phyloP scores from a whole-genome alignment of 2,113 vertebrate genomes.

The Megalops atlanticus region DNA sequence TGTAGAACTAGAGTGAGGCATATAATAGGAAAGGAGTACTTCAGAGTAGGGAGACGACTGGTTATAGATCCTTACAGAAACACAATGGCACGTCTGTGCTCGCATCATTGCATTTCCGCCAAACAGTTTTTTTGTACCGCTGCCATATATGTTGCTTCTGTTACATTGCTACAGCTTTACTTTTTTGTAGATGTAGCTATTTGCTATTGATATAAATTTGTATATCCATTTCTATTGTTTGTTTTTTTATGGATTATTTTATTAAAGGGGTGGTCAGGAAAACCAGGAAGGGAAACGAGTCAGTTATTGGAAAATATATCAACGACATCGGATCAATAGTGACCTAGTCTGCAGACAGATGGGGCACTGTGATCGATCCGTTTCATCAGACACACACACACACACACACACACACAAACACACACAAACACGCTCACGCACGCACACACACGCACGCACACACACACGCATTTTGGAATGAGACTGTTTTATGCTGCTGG shows the following conservation, averaged over 20 bases:
- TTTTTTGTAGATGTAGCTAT: slow-evolving; percentile 64
- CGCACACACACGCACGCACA: no score
- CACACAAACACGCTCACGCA: no score
- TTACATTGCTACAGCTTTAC: slow-evolving; percentile 58
- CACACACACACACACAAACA: no score
- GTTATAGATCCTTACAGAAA: slow-evolving; percentile 66
- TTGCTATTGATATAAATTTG: slow-evolving; percentile 48
- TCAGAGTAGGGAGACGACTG: slow-evolving; percentile 48
- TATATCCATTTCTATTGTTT: slow-evolving; percentile 50
- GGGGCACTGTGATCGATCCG: no score
- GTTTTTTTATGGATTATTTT: slow-evolving; percentile 51
- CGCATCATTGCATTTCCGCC: slow-evolving; percentile 62
- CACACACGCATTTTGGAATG: no score
- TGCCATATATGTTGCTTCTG: slow-evolving; percentile 35
- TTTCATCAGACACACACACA: no score
- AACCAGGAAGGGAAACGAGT: slow-evolving; percentile 40
- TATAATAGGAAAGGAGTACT: background rate
- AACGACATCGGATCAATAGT: slow-evolving; percentile 21
- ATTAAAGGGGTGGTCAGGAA: slow-evolving; percentile 59
- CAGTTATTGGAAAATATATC: slow-evolving; percentile 2
- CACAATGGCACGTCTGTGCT: slow-evolving; percentile 43
- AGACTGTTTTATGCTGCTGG: background rate
- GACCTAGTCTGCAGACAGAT: background rate
- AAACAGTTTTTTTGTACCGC: slow-evolving; percentile 34
- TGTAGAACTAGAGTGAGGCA: background rate